A percentile compares a stretch with the other conserved stretches of the same genome.
These are phyloP conservation scores for Mesorhabditis belari DNA, from an alignment of 2,888 invertebrate genomes.

Conservation along the genomic window DNA sequence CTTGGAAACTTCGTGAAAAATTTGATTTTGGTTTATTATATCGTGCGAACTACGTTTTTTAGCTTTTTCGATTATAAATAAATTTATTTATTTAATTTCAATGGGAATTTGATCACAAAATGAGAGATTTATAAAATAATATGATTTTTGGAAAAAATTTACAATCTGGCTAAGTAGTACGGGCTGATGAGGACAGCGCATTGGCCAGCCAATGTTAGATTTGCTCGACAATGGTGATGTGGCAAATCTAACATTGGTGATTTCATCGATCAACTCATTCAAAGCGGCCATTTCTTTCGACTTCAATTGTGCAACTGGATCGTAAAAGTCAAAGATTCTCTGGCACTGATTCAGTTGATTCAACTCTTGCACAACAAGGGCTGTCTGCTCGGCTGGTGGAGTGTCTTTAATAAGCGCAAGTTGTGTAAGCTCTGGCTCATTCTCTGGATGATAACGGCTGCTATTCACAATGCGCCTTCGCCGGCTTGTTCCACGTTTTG, in stretches of 20 bases:
- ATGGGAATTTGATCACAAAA: no score
- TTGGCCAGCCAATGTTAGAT: constrained; percentile 69
- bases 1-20: no score
- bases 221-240: constrained; percentile 87
- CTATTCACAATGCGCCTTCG: constrained; percentile 89
- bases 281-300: constrained; percentile 92
- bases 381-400: constrained; percentile 83
- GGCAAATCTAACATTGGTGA: constrained; percentile 80
- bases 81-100: no score
- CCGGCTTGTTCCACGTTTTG: constrained; percentile 84
- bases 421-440: constrained; percentile 91
- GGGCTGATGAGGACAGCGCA: background rate
- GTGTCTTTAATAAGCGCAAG: constrained; percentile 95
- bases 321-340: constrained; percentile 95
- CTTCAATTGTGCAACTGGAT: constrained; percentile 91
- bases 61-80: no score
- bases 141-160: no score
- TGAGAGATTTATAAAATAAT: no score
- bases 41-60: no score
- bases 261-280: constrained; percentile 94
- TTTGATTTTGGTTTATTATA: no score
- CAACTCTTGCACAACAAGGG: constrained; percentile 89
- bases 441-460: constrained; percentile 93
- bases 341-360: constrained; percentile 97
- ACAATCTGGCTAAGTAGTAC: background rate